A percentile compares a stretch with the other conserved stretches of the same genome.
phyloP scores from a whole-genome alignment of 2,888 invertebrate species.

The Hoplodrina ambigua region DNA sequence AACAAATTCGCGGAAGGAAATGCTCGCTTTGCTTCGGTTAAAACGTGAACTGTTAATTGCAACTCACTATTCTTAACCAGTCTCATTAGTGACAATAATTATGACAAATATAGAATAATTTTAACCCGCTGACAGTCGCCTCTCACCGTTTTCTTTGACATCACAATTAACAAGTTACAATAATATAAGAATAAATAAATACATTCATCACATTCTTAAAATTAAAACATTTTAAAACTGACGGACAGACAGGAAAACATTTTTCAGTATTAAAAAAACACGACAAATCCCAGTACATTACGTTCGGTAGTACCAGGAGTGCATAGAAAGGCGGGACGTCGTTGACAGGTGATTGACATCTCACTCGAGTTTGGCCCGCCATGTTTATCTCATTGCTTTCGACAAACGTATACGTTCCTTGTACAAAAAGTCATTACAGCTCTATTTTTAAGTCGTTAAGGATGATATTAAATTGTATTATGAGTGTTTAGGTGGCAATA shows the following conservation, averaged over 20 bases:
- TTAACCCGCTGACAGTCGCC: slow-evolving; percentile 59
- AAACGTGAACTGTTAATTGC: slow-evolving; percentile 12
- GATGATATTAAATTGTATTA: slow-evolving; percentile 56
- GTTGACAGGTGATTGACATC: slow-evolving; percentile 90
- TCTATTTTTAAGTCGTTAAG: slow-evolving; percentile 49
- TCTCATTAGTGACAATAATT: slow-evolving; percentile 41
- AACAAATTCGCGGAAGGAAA: slow-evolving; percentile 16
- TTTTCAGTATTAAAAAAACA: slow-evolving; percentile 69
- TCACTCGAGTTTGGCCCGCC: slow-evolving; percentile 86
- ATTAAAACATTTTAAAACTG: slow-evolving; percentile 66
- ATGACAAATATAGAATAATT: slow-evolving; percentile 36
- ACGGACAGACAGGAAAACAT: slow-evolving; percentile 68
- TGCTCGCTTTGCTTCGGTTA: slow-evolving; percentile 22
- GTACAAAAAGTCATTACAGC: slow-evolving; percentile 37
- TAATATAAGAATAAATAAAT: slow-evolving; percentile 56
- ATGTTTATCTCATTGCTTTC: slow-evolving; percentile 86
- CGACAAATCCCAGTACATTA: slow-evolving; percentile 79
- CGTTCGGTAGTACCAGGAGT: slow-evolving; percentile 83
- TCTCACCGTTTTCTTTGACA: slow-evolving; percentile 52
- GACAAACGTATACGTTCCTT: slow-evolving; percentile 60
- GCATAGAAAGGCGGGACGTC: slow-evolving; percentile 84
- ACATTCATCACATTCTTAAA: slow-evolving; percentile 69
- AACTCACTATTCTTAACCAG: slow-evolving; percentile 22
- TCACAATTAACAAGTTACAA: slow-evolving; percentile 63
- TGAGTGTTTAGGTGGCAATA: slow-evolving; percentile 22